A percentile compares a stretch with the other conserved stretches of the same genome.
Evolutionary conservation across 2,888 invertebrate genomes (phyloP).

Genomic region (Tridacna crocea): DNA sequence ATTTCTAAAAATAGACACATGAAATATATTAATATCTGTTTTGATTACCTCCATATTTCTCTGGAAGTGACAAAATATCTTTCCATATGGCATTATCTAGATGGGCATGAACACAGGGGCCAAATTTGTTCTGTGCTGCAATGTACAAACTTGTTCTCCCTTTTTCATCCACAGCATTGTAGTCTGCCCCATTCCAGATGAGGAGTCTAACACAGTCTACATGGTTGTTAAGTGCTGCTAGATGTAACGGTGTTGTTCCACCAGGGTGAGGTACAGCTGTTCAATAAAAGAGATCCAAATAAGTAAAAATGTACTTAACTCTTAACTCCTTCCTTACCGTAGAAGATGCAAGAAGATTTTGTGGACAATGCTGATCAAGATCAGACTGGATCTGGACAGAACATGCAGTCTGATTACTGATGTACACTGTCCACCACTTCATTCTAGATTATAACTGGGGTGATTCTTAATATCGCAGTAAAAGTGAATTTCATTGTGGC

Average conservation of each 20-base stretch:
- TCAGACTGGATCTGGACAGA: too few species aligned
- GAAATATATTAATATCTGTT: too few species aligned
- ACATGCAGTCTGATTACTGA: too few species aligned
- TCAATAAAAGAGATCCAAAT: slow-evolving; percentile 19
- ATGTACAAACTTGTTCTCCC: slow-evolving; percentile 81
- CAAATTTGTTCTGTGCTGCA: slow-evolving; percentile 76
- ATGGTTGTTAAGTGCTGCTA: slow-evolving; percentile 80
- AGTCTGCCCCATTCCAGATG: slow-evolving; percentile 82
- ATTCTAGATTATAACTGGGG: too few species aligned
- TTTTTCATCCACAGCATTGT: slow-evolving; percentile 81
- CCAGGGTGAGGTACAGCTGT: slow-evolving; percentile 79
- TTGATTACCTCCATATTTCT: slow-evolving; percentile 72
- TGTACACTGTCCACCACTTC: too few species aligned
- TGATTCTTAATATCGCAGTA: too few species aligned
- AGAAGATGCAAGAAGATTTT: too few species aligned
- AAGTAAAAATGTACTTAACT: background rate
- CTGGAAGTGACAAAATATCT: slow-evolving; percentile 82
- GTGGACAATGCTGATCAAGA: too few species aligned
- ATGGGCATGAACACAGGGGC: slow-evolving; percentile 79
- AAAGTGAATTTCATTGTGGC: too few species aligned
- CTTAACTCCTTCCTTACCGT: too few species aligned
- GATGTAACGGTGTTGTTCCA: slow-evolving; percentile 82
- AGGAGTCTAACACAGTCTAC: slow-evolving; percentile 78
- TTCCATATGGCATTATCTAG: slow-evolving; percentile 81
- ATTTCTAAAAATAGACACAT: too few species aligned